These are phyloP conservation scores for Amazona vittata DNA, from an alignment of 2,113 vertebrate species.

Conservation along the genomic window DNA sequence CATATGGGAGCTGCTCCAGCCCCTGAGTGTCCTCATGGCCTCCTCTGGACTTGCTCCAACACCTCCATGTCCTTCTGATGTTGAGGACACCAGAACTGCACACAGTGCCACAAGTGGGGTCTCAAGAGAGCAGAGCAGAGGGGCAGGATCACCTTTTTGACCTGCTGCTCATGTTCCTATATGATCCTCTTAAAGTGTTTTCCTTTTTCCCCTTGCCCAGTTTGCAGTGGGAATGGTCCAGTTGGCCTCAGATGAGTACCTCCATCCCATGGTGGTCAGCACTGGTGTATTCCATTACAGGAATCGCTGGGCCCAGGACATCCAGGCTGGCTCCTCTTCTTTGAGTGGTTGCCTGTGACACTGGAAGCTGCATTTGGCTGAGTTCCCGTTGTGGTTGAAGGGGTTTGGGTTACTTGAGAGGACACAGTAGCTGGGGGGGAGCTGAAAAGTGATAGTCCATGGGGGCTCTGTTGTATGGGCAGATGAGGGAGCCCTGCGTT, in stretches of 20 bases:
- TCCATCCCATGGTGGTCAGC: neutral
- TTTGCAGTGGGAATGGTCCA: neutral
- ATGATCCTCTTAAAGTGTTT: neutral
- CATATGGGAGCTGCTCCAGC: neutral
- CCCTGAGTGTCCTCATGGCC: neutral
- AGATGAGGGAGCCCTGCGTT: neutral
- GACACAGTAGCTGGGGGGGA: neutral
- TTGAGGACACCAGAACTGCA: neutral
- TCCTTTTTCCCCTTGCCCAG: neutral
- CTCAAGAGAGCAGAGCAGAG: neutral
- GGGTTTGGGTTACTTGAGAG: neutral
- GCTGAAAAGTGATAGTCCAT: neutral
- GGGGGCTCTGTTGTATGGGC: neutral
- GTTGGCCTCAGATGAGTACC: neutral
- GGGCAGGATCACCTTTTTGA: neutral
- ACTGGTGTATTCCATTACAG: accelerated
- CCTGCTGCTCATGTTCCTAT: neutral
- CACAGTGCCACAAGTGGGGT: neutral
- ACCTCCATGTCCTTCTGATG: neutral
- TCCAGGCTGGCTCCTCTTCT: neutral
- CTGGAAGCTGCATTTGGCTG: neutral
- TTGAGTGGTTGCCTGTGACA: neutral
- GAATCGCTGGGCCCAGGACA: accelerated
- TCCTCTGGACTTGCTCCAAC: neutral
- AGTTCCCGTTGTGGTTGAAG: neutral